phyloP scores from a whole-genome alignment of 1,140 invertebrate species.

The Meloidogyne exigua region DNA sequence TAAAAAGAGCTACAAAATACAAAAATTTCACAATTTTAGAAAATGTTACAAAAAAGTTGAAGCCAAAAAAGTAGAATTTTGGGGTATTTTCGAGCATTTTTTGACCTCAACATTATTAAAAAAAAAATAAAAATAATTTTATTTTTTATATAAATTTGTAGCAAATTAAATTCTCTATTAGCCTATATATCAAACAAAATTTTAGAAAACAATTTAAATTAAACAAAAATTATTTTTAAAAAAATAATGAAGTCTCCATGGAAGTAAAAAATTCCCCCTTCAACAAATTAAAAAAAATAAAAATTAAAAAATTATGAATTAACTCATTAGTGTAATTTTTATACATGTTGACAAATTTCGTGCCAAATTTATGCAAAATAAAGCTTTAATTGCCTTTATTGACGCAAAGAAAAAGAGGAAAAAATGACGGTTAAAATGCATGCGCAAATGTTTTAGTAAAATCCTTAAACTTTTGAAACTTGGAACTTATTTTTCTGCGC shows the following conservation, averaged over 20 bases:
- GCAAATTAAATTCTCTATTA: background rate
- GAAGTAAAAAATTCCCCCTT: too few species aligned
- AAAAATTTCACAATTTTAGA: background rate
- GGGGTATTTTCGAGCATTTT: background rate
- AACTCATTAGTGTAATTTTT: background rate
- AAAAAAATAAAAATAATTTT: background rate
- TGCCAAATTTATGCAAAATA: constrained; percentile 4
- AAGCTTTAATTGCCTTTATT: background rate
- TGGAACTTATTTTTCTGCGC: too few species aligned
- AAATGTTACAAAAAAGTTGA: background rate
- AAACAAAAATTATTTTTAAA: too few species aligned
- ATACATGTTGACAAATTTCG: background rate
- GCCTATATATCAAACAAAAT: background rate
- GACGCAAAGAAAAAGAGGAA: background rate
- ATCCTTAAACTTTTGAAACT: too few species aligned
- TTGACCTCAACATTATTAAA: background rate
- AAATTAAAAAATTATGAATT: background rate
- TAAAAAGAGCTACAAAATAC: background rate
- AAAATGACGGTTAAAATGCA: too few species aligned
- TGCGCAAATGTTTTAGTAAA: too few species aligned
- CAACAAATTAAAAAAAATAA: background rate
- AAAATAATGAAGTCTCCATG: too few species aligned
- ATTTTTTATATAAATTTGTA: background rate
- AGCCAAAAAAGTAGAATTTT: background rate
- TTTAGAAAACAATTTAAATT: too few species aligned